Base-by-base conservation (phyloP, 2,888 invertebrate genomes). In the Zygaena filipendulae region DNA sequence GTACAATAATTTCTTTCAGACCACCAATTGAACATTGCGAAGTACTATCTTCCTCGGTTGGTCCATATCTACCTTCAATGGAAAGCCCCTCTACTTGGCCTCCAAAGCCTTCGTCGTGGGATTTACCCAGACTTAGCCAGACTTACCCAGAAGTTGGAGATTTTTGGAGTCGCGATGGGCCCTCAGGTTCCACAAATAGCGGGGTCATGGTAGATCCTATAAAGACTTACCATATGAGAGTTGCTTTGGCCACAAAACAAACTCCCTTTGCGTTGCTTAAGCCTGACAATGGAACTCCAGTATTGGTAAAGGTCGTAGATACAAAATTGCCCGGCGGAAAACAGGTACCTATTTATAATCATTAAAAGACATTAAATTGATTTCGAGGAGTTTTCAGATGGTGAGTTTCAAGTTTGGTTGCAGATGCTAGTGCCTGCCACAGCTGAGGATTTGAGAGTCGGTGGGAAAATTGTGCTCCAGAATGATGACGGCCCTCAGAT, bases 371-470 rank as follows among this genome's bases (percentile, higher is more conserved):
- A 21, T n/a, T 21, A n/a, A n/a, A 21, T 21, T 21, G 21, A 9
- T 6, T n/a, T 26, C 30, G 11, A 16, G 16, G 4, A 16, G n/a
- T n/a, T n/a, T n/a, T n/a, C n/a, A 21, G 1, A 25, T 27, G 7
- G 9, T 11, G 7, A 10, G 4, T 10, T 9, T 23, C 1, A 29
- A 8, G n/a, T n/a, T n/a, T 30, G 32, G 7, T 30, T 38, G 4
- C 44, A 88, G 84, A 84, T 87, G 81, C 53, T 89, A 40, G 86
- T 88, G 5, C 87, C 88, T 1, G 88, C 88, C 1, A 87, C 87
- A 5, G 86, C 87, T 2, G 87, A 87, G 45, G 88, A 88, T 58
- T 62, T 88, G 20, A 82, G 84, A 49, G 75, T 81, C 32, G 83
- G 85, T 18, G 87, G 87, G 1, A 86, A 86, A 55, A 85, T 88